phyloP scores from a whole-genome alignment of 1,140 invertebrate species.

The Lepeophtheirus salmonis region DNA sequence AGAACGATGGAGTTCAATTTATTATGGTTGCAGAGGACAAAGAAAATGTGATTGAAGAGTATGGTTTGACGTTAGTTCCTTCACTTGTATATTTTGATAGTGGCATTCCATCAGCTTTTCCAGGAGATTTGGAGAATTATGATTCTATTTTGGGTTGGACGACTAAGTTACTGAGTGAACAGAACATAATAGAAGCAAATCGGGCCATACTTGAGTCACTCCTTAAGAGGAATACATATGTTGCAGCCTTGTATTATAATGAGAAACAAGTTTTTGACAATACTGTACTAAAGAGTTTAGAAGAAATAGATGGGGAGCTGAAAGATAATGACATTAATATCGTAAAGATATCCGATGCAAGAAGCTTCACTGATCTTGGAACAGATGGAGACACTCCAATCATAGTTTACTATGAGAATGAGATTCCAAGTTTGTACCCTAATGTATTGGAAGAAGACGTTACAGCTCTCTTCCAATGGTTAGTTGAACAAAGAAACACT shows the following conservation, averaged over 20 bases:
- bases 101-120: constrained; percentile 77
- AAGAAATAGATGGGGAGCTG: constrained; percentile 78
- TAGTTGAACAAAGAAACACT: constrained; percentile 61
- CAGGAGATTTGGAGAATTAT: constrained; percentile 43
- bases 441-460: constrained; percentile 62
- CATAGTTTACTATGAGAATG: constrained; percentile 69
- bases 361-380: constrained; percentile 64
- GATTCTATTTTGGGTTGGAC: constrained; percentile 2
- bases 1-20: constrained; percentile 71
- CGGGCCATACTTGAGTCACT: constrained; percentile 1
- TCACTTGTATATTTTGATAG: constrained; percentile 76
- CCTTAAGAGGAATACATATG: neutral
- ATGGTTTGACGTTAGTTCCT: constrained; percentile 63
- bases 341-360: constrained; percentile 75
- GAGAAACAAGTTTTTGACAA: neutral
- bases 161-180: neutral
- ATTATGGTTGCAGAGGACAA: constrained; percentile 46
- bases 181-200: constrained; percentile 5
- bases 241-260: constrained; percentile 3
- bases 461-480: constrained; percentile 71
- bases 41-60: constrained; percentile 51
- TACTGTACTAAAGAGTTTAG: constrained; percentile 50
- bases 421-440: constrained; percentile 59
- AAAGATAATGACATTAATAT: constrained; percentile 84
- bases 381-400: constrained; percentile 57